Percentiles rank a stretch among this genome's conserved stretches.
Evolutionary conservation across 1,140 invertebrate genomes (phyloP).

Genomic region (Dryas iulia): DNA sequence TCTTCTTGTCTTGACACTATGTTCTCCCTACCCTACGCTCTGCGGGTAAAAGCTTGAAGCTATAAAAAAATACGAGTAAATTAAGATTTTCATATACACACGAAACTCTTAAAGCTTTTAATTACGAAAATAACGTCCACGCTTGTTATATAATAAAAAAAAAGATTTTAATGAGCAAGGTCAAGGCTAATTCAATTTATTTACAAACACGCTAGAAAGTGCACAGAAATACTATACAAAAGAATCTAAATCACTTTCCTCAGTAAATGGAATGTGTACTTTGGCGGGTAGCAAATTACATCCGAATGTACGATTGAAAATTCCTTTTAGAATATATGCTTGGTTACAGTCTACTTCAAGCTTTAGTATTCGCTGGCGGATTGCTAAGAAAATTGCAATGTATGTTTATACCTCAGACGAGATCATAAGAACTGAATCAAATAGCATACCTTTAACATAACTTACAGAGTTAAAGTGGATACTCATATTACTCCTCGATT

Average conservation of each 20-base stretch:
- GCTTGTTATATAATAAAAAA: background rate
- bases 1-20: no score
- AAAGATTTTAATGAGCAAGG: background rate
- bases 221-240: background rate
- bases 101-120: background rate
- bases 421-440: background rate
- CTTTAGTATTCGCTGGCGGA: background rate
- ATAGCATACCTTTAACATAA: constrained; percentile 11
- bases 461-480: background rate
- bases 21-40: no score
- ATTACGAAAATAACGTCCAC: background rate
- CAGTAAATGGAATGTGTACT: background rate
- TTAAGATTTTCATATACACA: background rate
- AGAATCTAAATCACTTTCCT: background rate
- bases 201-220: background rate
- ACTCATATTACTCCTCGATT: background rate
- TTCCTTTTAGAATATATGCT: background rate
- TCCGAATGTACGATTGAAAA: background rate
- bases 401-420: constrained; percentile 1
- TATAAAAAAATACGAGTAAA: no score
- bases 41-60: no score
- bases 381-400: constrained; percentile 4
- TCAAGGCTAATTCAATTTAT: background rate
- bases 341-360: background rate
- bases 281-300: background rate